Evolutionary conservation across 1,140 invertebrate genomes (phyloP), one percentile per base, ranked within the genome.

Genomic region (Thaumetopoea pityocampa): DNA sequence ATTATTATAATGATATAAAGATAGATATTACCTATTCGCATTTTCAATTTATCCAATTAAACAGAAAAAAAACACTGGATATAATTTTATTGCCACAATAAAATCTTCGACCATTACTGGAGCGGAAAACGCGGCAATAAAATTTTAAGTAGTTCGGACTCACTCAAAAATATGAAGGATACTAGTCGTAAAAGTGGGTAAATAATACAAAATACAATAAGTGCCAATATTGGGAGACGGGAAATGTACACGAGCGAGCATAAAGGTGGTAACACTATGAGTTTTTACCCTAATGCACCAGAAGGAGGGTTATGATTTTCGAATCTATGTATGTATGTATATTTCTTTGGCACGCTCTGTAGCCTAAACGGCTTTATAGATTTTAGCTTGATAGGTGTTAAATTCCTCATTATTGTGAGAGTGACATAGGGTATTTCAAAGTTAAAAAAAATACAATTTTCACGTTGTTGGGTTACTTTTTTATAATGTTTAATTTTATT

Each of bases 201-300:
- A 79, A 83, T 80, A 83, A 76, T 83, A 83, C 79, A 83, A 77
- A 83, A 83, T 80, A 83, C 76, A 79, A 77, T 83, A 83, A 80
- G 76, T 80, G 76, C 67, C 72, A 60, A 76, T 83, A 83, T 79
- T 72, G 71, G n/a, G 47, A 65, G 67, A 63, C 51, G 60, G 48
- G 59, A 47, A 54, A 37, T 60, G 46, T 53, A 37, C 51, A 46
- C 40, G 33, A 50, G 20, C n/a, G n/a, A 33, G 12, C 3, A 29
- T 43, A 56, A 47, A 40, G 6, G 50, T 29, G 42, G 3, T 54
- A 33, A 53, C 51, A 77, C 52, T 36, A 43, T 27, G 61, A 12
- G 16, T n/a, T 20, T 6, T 5, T 5, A 18, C 4, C 4, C 18
- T 19, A n/a, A n/a, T n/a, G n/a, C n/a, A n/a, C n/a, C n/a, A n/a